phyloP scores from a whole-genome alignment of 64 coral and sea anemone species.

The Pocillopora damicornis region DNA sequence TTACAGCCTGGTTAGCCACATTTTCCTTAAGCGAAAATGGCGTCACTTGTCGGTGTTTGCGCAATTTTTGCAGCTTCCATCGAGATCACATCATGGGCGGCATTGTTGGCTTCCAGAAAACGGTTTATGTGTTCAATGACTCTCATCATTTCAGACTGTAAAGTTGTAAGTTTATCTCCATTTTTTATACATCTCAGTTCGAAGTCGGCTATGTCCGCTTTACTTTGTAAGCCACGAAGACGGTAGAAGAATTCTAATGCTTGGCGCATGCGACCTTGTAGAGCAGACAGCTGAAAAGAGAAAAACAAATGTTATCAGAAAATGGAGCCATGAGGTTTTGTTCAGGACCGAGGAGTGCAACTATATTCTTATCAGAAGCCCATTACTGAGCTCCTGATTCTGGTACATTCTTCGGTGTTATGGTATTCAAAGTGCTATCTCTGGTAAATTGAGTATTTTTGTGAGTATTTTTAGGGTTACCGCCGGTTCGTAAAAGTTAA shows the following conservation, averaged over 20 bases:
- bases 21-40: neutral
- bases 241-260: slow-evolving; percentile 81
- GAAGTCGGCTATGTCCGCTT: slow-evolving; percentile 75
- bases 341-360: too few relatives aligned
- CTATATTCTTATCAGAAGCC: too few relatives aligned
- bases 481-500: too few relatives aligned
- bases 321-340: too few relatives aligned
- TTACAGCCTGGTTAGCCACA: neutral
- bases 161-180: slow-evolving; percentile 69
- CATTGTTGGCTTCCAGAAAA: slow-evolving; percentile 86
- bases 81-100: slow-evolving; percentile 80
- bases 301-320: neutral
- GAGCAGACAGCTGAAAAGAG: slow-evolving; percentile 56
- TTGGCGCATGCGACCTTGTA: slow-evolving; percentile 83
- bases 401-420: too few relatives aligned
- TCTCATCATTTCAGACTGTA: slow-evolving; percentile 86
- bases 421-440: too few relatives aligned
- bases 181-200: slow-evolving; percentile 63
- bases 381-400: too few relatives aligned
- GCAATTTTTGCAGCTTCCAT: slow-evolving; percentile 74
- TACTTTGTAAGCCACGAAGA: slow-evolving; percentile 76
- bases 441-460: too few relatives aligned
- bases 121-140: slow-evolving; percentile 90
- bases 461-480: too few relatives aligned
- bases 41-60: slow-evolving; percentile 21